Conservation (phyloP, 2,888 invertebrate genomes). For the Drosophila niveifrons region DNA sequence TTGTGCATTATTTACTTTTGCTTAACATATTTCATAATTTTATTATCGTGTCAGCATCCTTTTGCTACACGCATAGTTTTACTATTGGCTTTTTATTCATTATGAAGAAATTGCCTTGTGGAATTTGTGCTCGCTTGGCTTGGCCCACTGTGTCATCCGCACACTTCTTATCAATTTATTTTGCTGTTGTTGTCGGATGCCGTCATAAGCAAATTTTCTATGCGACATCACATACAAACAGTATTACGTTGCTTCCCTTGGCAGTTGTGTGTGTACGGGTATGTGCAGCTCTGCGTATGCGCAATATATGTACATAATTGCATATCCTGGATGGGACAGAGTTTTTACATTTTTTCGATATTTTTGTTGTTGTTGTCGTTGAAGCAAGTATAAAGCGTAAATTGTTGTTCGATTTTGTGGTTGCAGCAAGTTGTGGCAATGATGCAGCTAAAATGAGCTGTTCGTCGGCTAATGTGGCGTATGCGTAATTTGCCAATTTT, state of each 20-base stretch:
- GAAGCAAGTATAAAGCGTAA: conserved; percentile 37
- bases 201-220: conserved; percentile 55
- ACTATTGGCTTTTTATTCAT: not conserved
- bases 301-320: conserved; percentile 54
- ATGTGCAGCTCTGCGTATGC: conserved; percentile 36
- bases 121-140: not conserved
- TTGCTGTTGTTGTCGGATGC: conserved; percentile 46
- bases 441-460: conserved; percentile 27
- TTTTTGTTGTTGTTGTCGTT: conserved; percentile 17
- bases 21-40: not conserved
- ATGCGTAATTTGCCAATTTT: conserved; percentile 36
- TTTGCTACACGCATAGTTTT: not conserved
- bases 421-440: conserved; percentile 31
- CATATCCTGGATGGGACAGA: conserved; percentile 35
- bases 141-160: conserved; percentile 30
- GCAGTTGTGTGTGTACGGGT: not conserved
- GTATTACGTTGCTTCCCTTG: not conserved
- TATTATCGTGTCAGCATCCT: not conserved
- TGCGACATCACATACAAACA: conserved; percentile 34
- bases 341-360: not conserved
- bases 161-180: conserved; percentile 55
- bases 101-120: conserved; percentile 7
- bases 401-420: conserved; percentile 27
- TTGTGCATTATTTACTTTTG: not conserved
- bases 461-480: conserved; percentile 40